Evolutionary conservation across 2,888 invertebrate genomes (phyloP).

Genomic region (Tachina lurida): DNA sequence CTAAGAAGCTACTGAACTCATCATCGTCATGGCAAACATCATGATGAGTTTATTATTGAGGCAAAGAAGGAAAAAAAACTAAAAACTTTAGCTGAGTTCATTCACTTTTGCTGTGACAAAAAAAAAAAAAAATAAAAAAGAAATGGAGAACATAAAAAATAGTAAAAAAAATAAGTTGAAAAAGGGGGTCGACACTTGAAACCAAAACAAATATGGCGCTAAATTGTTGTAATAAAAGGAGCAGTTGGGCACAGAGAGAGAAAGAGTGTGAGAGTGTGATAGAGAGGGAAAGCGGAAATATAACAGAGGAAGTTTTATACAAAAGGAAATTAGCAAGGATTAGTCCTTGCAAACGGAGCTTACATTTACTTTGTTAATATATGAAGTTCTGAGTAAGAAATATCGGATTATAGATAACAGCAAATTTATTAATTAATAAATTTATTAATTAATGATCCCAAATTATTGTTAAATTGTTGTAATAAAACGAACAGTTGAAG

Average conservation of each 20-base stretch:
- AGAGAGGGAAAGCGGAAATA: not conserved
- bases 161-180: constrained; percentile 29
- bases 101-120: constrained; percentile 66
- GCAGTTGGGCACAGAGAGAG: constrained; percentile 55
- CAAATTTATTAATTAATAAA: too few relatives aligned
- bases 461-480: too few relatives aligned
- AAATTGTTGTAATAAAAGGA: constrained; percentile 1
- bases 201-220: constrained; percentile 63
- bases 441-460: too few relatives aligned
- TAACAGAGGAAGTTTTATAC: constrained; percentile 4
- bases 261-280: not conserved
- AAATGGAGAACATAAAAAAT: constrained; percentile 38
- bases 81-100: constrained; percentile 71
- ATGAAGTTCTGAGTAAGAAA: too few relatives aligned
- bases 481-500: too few relatives aligned
- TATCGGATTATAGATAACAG: too few relatives aligned
- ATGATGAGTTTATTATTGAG: constrained; percentile 43
- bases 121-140: constrained; percentile 2
- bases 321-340: not conserved
- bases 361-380: too few relatives aligned
- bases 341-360: not conserved
- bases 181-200: constrained; percentile 57
- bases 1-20: constrained; percentile 70
- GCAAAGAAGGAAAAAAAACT: constrained; percentile 44
- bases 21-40: constrained; percentile 52